phyloP scores from a whole-genome alignment of 2,797 vertebrate genomes.

The Antennarius maculatus region DNA sequence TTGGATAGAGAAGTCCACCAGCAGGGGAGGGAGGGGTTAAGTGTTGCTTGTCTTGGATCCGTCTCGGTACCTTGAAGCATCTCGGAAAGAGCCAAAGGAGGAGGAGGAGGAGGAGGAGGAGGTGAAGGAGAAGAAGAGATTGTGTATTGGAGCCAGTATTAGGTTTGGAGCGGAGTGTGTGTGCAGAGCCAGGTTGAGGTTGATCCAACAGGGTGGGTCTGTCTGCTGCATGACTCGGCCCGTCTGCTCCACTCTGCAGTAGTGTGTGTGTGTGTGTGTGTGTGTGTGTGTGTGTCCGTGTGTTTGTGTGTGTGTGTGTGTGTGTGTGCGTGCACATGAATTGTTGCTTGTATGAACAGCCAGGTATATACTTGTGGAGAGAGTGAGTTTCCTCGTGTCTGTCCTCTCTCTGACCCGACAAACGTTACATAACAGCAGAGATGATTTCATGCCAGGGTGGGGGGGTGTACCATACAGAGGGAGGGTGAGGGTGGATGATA shows the following conservation, averaged over 20 bases:
- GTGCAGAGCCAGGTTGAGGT: slow-evolving; percentile 62
- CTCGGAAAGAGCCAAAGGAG: slow-evolving; percentile 51
- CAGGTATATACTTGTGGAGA: not conserved
- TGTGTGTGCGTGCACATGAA: slow-evolving; percentile 23
- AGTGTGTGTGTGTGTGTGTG: slow-evolving; percentile 17
- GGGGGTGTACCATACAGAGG: not conserved
- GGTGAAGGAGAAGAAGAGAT: slow-evolving; percentile 31
- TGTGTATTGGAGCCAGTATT: slow-evolving; percentile 56
- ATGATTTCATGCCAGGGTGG: slow-evolving; percentile 37
- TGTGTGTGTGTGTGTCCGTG: slow-evolving; percentile 29
- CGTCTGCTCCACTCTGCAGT: slow-evolving; percentile 52
- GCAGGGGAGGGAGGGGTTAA: no score
- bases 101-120: not conserved
- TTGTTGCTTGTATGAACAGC: slow-evolving; percentile 21
- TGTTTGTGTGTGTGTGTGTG: slow-evolving; percentile 24
- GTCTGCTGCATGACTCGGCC: slow-evolving; percentile 69
- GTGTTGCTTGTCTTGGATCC: slow-evolving; percentile 43
- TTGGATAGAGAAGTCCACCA: slow-evolving; percentile 24
- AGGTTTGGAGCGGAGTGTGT: slow-evolving; percentile 62
- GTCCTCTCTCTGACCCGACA: slow-evolving; percentile 59
- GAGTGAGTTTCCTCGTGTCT: slow-evolving; percentile 38
- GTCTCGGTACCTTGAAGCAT: slow-evolving; percentile 42
- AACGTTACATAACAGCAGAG: slow-evolving; percentile 49
- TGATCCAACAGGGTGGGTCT: slow-evolving; percentile 72
- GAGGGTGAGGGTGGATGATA: not conserved